phyloP scores from a whole-genome alignment of 2,113 vertebrate genomes.

The Elephantulus edwardii region DNA sequence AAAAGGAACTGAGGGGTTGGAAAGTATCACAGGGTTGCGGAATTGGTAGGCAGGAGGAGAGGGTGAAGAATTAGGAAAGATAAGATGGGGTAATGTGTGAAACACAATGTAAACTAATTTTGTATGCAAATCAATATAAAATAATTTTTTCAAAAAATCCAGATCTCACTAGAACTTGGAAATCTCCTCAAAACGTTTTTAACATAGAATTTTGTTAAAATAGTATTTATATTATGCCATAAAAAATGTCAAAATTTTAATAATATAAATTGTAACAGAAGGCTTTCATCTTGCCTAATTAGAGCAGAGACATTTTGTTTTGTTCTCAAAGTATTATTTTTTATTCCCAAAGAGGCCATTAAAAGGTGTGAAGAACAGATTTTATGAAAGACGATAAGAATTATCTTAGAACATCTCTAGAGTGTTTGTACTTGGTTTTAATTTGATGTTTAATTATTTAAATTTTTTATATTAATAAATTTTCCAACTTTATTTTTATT shows the following conservation, averaged over 20 bases:
- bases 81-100: no score
- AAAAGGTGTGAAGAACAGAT: constrained; percentile 64
- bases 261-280: constrained; percentile 76
- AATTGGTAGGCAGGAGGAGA: no score
- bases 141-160: constrained; percentile 34
- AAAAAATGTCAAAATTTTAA: constrained; percentile 79
- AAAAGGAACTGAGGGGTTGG: no score
- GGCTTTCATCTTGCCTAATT: constrained; percentile 72
- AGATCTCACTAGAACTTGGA: constrained; percentile 52
- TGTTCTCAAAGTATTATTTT: constrained; percentile 73
- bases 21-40: no score
- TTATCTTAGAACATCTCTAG: background rate
- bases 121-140: background rate
- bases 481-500: constrained; percentile 51
- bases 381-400: constrained; percentile 46
- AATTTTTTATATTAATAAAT: constrained; percentile 20
- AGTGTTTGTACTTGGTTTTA: constrained; percentile 30
- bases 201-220: constrained; percentile 64
- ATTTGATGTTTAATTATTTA: constrained; percentile 38
- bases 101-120: no score
- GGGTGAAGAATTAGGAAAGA: no score
- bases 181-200: constrained; percentile 55
- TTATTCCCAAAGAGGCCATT: constrained; percentile 69
- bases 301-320: constrained; percentile 66
- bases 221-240: constrained; percentile 64